A percentile compares a stretch with the other conserved stretches of the same genome.
phyloP scores from a whole-genome alignment of 2,113 vertebrate species.

The Nibea coibor region DNA sequence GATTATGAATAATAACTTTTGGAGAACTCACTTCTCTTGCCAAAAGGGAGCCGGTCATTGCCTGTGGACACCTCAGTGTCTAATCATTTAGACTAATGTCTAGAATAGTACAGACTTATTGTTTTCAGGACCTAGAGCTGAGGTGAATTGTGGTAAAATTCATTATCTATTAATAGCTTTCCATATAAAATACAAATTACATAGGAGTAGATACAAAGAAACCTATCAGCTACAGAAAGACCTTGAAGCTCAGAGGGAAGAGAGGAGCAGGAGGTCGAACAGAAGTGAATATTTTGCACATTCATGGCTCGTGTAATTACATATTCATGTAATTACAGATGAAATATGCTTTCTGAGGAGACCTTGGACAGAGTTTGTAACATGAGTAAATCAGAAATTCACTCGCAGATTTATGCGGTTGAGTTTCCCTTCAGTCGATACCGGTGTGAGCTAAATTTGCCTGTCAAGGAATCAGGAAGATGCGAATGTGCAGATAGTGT shows the following conservation, averaged over 20 bases:
- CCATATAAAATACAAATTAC: constrained; percentile 21
- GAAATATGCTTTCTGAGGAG: neutral
- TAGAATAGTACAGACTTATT: neutral
- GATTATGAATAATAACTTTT: constrained; percentile 20
- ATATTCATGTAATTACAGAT: neutral
- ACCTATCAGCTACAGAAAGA: neutral
- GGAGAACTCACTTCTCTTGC: neutral
- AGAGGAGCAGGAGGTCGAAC: neutral
- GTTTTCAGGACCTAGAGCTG: neutral
- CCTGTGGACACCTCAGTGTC: neutral
- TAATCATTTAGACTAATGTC: neutral
- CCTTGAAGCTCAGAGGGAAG: neutral
- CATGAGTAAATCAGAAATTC: constrained; percentile 17
- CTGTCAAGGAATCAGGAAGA: neutral
- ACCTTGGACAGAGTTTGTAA: neutral
- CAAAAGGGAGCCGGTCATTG: neutral
- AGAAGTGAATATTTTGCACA: neutral
- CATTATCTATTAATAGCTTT: constrained; percentile 17
- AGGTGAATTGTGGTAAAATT: constrained; percentile 7
- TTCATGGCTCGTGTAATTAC: neutral
- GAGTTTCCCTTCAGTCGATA: constrained; percentile 15
- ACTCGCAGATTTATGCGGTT: constrained; percentile 9
- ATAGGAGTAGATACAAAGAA: constrained; percentile 7
- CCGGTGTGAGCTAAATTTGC: constrained; percentile 19
- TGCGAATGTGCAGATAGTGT: constrained; percentile 2